Base-by-base conservation (phyloP, 2,797 vertebrate species). In the Gallinago stenura region DNA sequence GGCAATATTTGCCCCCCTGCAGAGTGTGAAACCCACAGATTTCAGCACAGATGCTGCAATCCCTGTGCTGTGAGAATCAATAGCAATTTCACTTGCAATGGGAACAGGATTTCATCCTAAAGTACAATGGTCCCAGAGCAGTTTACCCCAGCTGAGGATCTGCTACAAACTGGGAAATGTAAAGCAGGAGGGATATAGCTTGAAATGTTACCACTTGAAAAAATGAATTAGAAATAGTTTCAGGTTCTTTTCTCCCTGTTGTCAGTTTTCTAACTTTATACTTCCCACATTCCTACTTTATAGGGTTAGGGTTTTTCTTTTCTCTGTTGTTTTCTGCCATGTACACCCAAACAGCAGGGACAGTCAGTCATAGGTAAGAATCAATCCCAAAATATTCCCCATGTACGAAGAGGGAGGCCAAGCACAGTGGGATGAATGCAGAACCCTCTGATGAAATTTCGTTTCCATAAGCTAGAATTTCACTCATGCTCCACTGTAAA, bases 1-100 rank as follows among this genome's bases (percentile, higher is more conserved):
- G 86, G 45, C 79, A 88, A 11, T 64, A 69, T 69, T 82, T 45
- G 3, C 62, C 26, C 50, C 62, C 95, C 88, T 94, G 81, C 33
- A 12, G 91, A 73, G 95, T 87, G 95, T 80, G 93, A 95, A 95
- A 95, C 81, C 95, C 90, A 68, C 83, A 90, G 56, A 93, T 96
- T 95, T 95, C 93, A 95, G 78, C 96, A 87, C 75, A 92, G 75
- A 90, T 41, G 69, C 84, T 94, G 89, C 87, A 92, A 0, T 37
- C 9, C 45, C 48, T 60, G 56, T 28, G 31, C 83, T 39, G 0
- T 35, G 61, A 46, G 53, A 89, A 84, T 37, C 73, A 76, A 83
- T 28, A 39, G 24, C 56, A 54, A 26, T 80, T 92, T 76, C 64
- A 39, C 58, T 91, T 33, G 54, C 56, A 88, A 15, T 25, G 28